Conservation (phyloP, 2,797 vertebrate species). For the Adelosebastes latens region DNA sequence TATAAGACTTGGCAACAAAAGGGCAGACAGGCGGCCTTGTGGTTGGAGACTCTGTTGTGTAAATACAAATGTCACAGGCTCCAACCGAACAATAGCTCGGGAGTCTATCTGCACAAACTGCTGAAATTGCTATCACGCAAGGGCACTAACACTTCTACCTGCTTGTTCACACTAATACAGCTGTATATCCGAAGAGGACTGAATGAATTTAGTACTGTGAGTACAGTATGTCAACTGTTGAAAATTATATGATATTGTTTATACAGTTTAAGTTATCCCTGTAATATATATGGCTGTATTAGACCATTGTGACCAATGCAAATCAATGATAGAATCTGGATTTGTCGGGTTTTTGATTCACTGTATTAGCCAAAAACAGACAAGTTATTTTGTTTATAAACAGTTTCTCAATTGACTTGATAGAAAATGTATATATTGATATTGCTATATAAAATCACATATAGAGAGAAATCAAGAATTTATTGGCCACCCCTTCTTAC, state of each 20-base stretch:
- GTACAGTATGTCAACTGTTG: background rate
- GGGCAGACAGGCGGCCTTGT: background rate
- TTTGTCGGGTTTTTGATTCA: background rate
- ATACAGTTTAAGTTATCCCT: background rate
- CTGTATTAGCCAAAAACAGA: background rate
- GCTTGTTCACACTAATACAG: background rate
- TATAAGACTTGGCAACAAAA: slow-evolving; percentile 4
- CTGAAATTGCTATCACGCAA: background rate
- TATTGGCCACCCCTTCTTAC: background rate
- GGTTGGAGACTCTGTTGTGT: background rate
- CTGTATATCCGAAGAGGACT: background rate
- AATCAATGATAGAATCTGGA: background rate
- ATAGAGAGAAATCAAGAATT: background rate
- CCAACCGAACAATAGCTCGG: background rate
- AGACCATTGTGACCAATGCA: background rate
- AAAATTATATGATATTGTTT: background rate
- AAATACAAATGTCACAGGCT: slow-evolving; percentile 5
- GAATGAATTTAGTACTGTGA: background rate
- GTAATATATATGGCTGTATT: background rate
- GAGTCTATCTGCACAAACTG: background rate
- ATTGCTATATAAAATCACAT: background rate
- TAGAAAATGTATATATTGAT: background rate
- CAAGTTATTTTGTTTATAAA: background rate
- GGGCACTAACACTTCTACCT: background rate
- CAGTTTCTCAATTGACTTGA: background rate